phyloP scores from a whole-genome alignment of 2,113 vertebrate genomes.

The Chelonoidis abingdonii region DNA sequence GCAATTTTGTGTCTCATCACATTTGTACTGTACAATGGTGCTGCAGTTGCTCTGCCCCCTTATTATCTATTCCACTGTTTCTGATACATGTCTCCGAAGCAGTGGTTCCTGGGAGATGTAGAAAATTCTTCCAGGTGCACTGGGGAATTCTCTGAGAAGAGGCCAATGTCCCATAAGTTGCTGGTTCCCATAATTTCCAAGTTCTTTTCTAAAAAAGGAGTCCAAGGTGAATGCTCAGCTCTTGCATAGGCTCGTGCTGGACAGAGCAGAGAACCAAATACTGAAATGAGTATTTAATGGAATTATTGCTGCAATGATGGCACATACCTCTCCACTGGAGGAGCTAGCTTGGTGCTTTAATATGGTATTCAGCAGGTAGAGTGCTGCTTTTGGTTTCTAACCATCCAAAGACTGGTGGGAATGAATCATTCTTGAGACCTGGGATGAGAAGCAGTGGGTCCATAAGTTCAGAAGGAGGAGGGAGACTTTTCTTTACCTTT shows the following conservation, averaged over 20 bases:
- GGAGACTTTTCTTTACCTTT: too few relatives aligned
- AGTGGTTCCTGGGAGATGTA: not conserved
- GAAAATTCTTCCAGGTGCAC: accelerated
- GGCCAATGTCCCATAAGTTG: not conserved
- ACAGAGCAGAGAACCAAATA: not conserved
- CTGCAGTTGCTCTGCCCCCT: too few relatives aligned
- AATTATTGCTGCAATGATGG: too few relatives aligned
- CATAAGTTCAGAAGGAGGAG: too few relatives aligned
- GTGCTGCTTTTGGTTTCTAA: too few relatives aligned
- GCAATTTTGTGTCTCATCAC: not conserved
- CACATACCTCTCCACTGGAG: too few relatives aligned
- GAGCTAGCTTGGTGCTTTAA: too few relatives aligned
- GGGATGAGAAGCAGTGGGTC: too few relatives aligned
- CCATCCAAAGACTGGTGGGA: too few relatives aligned
- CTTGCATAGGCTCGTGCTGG: not conserved
- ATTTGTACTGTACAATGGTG: not conserved
- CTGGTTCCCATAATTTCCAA: not conserved
- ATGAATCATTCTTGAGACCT: too few relatives aligned
- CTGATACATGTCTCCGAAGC: not conserved
- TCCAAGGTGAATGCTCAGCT: not conserved
- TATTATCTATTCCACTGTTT: not conserved
- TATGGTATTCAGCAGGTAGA: too few relatives aligned
- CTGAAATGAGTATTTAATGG: too few relatives aligned
- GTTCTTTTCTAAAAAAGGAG: constrained; percentile 13
- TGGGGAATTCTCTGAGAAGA: not conserved